Conservation (phyloP, 1,140 invertebrate genomes). For the Pseudomyrmex pallidus region DNA sequence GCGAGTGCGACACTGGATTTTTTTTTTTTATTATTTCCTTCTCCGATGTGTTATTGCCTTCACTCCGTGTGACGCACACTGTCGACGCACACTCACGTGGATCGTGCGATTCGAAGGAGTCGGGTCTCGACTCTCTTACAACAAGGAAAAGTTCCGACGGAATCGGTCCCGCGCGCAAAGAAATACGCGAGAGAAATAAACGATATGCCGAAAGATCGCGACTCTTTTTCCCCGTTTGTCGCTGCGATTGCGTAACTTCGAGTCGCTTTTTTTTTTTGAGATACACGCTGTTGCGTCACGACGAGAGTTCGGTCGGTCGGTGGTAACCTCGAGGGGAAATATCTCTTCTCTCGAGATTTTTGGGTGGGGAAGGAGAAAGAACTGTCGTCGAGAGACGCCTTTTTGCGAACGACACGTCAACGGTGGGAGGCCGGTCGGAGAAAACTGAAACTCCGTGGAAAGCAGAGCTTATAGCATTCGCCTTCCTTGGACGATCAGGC, state of each 20-base stretch:
- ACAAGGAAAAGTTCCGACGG: slow-evolving; percentile 2
- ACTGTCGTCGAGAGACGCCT: too few relatives aligned
- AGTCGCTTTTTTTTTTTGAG: slow-evolving; percentile 1
- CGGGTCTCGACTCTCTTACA: slow-evolving; percentile 1
- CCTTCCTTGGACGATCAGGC: not conserved
- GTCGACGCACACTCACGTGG: slow-evolving; percentile 33
- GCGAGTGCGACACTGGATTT: slow-evolving; percentile 31
- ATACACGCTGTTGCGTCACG: not conserved
- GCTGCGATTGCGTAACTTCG: slow-evolving; percentile 37
- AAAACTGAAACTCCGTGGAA: slow-evolving; percentile 63
- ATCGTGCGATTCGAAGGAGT: not conserved
- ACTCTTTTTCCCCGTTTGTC: not conserved
- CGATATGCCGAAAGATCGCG: not conserved
- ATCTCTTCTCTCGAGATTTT: slow-evolving; percentile 11
- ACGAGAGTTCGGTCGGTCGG: slow-evolving; percentile 10
- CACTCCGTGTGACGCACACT: slow-evolving; percentile 10
- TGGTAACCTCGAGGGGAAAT: slow-evolving; percentile 2
- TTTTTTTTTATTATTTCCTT: not conserved
- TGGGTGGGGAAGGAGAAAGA: too few relatives aligned
- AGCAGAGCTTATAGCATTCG: slow-evolving; percentile 12
- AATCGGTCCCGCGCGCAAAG: slow-evolving; percentile 5
- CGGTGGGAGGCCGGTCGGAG: slow-evolving; percentile 8
- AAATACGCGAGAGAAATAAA: not conserved
- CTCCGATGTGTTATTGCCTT: not conserved
- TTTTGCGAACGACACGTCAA: slow-evolving; percentile 11